Base-by-base conservation (phyloP, 2,888 invertebrate genomes). In the Ferdinandea cuprea region DNA sequence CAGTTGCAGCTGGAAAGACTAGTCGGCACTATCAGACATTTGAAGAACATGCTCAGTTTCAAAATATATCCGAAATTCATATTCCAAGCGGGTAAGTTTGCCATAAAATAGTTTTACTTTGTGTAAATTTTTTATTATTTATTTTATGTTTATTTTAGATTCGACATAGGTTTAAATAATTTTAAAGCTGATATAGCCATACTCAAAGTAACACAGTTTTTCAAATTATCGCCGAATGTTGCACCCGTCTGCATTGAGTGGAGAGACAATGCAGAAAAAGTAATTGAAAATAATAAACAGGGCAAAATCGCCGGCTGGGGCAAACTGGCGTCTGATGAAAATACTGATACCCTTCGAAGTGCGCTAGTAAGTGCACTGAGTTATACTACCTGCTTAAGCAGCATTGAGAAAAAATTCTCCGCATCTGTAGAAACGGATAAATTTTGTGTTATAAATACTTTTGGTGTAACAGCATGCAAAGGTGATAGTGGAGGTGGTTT, bases 121-220 rank as follows among this genome's bases (percentile, higher is more conserved):
- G n/a, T 28, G 3, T 19, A 25, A 5, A 9, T 3, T 8, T 6
- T 28, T 9, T 59, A 9, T 17, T 37, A 6, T n/a, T 46, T 15
- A n/a, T n/a, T n/a, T n/a, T n/a, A n/a, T n/a, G n/a, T n/a, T n/a
- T n/a, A n/a, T n/a, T 66, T 0, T 19, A 86, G 86, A 0, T 86
- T 84, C 32, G 28, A 50, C 1, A 89, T 87, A 4, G 80, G 72
- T 3, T 6, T 65, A 1, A 86, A 85, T 8, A 81, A 85, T 6
- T 90, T 86, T 58, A 66, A 69, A n/a, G 83, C 80, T 7, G 91
- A 91, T 83, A 88, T 91, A 40, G 91, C 91, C 0, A 65, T 91
- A 2, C 35, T 91, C 3, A 84, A 89, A 7, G 72, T 90, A 21
- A 85, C 86, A 42, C 85, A 85, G 8, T 66, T 78, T 6, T 87